Evolutionary conservation across 2,113 vertebrate species (phyloP).

Genomic region (Platichthys flesus): DNA sequence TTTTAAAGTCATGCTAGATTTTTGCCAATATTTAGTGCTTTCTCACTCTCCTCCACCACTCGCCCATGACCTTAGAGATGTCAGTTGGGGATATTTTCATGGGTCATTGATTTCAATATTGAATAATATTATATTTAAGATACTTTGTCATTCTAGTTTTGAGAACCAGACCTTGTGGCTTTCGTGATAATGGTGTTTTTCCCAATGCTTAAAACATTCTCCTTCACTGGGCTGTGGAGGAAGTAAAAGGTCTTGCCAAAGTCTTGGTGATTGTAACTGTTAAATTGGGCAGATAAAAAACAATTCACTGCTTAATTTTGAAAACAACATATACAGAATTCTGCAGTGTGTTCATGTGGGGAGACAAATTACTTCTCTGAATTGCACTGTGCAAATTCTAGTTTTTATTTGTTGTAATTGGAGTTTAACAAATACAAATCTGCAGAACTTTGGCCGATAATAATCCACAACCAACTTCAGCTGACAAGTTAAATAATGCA

Average conservation of each 20-base stretch:
- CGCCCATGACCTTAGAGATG: no score
- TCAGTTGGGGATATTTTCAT: no score
- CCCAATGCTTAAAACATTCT: not conserved
- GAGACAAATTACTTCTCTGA: not conserved
- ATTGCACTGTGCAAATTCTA: not conserved
- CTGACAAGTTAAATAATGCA: not conserved
- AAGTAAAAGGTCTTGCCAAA: not conserved
- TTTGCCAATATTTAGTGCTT: not conserved
- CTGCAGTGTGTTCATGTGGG: not conserved
- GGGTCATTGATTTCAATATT: no score
- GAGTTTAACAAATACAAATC: constrained; percentile 17
- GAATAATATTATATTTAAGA: not conserved
- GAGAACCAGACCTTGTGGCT: not conserved
- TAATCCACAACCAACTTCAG: constrained; percentile 4
- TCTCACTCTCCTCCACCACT: no score
- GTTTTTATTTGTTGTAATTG: not conserved
- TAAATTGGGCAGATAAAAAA: no score
- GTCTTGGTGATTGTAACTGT: no score
- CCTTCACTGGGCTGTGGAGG: not conserved
- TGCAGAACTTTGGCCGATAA: constrained; percentile 2
- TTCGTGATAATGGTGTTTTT: not conserved
- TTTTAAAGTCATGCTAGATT: not conserved
- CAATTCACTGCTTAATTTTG: not conserved
- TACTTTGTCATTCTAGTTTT: not conserved
- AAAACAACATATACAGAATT: not conserved